Conservation (phyloP, 2,888 invertebrate genomes). For the Ochropacha duplaris region DNA sequence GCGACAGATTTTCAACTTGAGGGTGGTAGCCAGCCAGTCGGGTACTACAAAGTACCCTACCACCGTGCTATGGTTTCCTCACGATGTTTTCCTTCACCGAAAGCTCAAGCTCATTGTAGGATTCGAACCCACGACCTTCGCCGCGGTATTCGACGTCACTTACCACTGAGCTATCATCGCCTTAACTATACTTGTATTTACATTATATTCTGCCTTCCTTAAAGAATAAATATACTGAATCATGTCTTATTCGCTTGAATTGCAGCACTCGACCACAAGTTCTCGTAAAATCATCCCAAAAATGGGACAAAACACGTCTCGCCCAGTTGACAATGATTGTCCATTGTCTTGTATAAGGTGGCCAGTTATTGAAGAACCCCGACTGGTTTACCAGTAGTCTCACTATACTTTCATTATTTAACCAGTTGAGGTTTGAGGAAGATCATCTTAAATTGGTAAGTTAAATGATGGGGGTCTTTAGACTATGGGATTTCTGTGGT, state of each 20-base stretch:
- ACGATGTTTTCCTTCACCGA: too few relatives aligned
- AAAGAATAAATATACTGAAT: neutral
- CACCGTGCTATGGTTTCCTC: too few relatives aligned
- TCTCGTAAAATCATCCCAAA: slow-evolving; percentile 13
- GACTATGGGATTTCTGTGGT: neutral
- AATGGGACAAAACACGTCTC: slow-evolving; percentile 11
- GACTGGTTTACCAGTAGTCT: neutral
- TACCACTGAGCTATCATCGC: too few relatives aligned
- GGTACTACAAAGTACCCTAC: too few relatives aligned
- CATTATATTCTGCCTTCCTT: neutral
- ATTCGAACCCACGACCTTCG: too few relatives aligned
- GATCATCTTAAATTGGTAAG: neutral
- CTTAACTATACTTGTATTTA: neutral
- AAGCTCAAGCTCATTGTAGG: too few relatives aligned
- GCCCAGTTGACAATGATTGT: slow-evolving; percentile 11
- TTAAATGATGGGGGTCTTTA: neutral
- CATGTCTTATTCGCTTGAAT: neutral
- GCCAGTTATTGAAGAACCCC: neutral
- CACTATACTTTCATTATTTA: neutral
- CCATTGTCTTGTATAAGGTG: slow-evolving; percentile 8
- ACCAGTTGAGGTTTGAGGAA: neutral
- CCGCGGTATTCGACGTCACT: too few relatives aligned
- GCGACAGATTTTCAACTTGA: too few relatives aligned
- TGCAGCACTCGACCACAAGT: slow-evolving; percentile 4
- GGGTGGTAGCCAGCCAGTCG: too few relatives aligned